These are phyloP conservation scores for Tenthredo distinguenda DNA, from an alignment of 2,888 invertebrate genomes.

Conservation along the genomic window DNA sequence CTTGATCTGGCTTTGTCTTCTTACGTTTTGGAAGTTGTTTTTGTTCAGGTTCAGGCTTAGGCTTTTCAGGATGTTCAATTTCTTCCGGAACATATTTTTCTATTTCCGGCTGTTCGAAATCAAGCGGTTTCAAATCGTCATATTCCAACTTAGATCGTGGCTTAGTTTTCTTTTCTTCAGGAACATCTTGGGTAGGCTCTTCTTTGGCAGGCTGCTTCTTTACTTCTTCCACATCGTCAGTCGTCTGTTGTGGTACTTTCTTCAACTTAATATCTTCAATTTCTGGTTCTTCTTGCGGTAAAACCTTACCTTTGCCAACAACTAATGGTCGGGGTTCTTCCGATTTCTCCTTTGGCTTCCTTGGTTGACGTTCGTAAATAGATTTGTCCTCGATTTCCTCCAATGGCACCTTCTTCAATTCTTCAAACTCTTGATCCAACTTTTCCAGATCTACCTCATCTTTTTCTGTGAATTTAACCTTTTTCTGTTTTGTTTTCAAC, in stretches of 20 bases:
- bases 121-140: slow-evolving; percentile 71
- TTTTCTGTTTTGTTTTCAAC: slow-evolving; percentile 82
- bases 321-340: slow-evolving; percentile 68
- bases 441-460: slow-evolving; percentile 82
- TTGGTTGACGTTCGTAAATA: slow-evolving; percentile 72
- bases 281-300: slow-evolving; percentile 67
- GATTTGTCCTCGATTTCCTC: slow-evolving; percentile 74
- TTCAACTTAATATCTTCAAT: slow-evolving; percentile 74
- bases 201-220: slow-evolving; percentile 65
- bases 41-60: slow-evolving; percentile 69
- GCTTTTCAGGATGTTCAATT: slow-evolving; percentile 69
- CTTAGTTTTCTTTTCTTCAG: slow-evolving; percentile 66
- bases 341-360: slow-evolving; percentile 70
- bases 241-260: slow-evolving; percentile 72
- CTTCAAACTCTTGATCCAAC: slow-evolving; percentile 80
- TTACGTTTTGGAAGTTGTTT: slow-evolving; percentile 69
- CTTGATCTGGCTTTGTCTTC: slow-evolving; percentile 72
- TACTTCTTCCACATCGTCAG: slow-evolving; percentile 70
- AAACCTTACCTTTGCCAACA: slow-evolving; percentile 71
- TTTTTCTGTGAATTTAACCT: slow-evolving; percentile 81
- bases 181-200: slow-evolving; percentile 66
- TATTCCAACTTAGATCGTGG: slow-evolving; percentile 67
- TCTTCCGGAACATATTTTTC: slow-evolving; percentile 73
- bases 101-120: slow-evolving; percentile 73
- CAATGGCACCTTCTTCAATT: slow-evolving; percentile 74